Base-by-base conservation (phyloP, 2,888 invertebrate genomes). In the Glyphotaelius pellucidus region DNA sequence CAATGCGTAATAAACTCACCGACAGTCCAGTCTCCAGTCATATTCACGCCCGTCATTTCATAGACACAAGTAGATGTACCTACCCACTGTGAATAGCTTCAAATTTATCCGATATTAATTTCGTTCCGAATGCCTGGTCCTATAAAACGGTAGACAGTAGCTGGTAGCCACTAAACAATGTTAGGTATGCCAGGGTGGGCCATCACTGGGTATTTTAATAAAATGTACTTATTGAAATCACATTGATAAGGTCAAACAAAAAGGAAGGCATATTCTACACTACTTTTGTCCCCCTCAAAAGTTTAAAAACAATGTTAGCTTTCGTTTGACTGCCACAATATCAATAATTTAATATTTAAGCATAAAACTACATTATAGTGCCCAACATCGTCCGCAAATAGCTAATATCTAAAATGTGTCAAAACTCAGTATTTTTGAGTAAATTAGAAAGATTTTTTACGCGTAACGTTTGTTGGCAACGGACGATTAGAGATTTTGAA, bases 1-100 rank as follows among this genome's bases (percentile, higher is more conserved):
- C 90, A 88, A 91, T 80, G 89, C 91, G 90, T 93, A 90, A 92
- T 93, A 93, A 93, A 93, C 92, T 89, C 86, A 89, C 91, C 91
- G 92, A 86, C 91, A 80, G 88, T 81, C 25, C 25, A n/a, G 19
- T 52, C 83, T 9, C 67, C 85, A 52, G 88, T 42, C 86, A 47
- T 42, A 88, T 25, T 88, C 67, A 88, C 79, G 89, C 91, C 85
- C 83, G 89, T 88, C 80, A 88, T 88, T 89, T 83, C 91, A 89
- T 89, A 89, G 91, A 88, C n/a, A 67, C 67, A 67, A 32, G 25
- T 31, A 47, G 47, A 47, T 47, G 47, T 47, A 15, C 47, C 47
- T 47, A 88, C 88, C n/a, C 25, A n/a, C 67, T 5, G 67, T 79
- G 83, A 81, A 91, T 91, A 79, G 80, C 88, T 83, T 91, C 83